A percentile compares a stretch with the other conserved stretches of the same genome.
These are phyloP conservation scores for Ceyx cyanopectus DNA, from an alignment of 2,113 vertebrate species.

Conservation along the genomic window DNA sequence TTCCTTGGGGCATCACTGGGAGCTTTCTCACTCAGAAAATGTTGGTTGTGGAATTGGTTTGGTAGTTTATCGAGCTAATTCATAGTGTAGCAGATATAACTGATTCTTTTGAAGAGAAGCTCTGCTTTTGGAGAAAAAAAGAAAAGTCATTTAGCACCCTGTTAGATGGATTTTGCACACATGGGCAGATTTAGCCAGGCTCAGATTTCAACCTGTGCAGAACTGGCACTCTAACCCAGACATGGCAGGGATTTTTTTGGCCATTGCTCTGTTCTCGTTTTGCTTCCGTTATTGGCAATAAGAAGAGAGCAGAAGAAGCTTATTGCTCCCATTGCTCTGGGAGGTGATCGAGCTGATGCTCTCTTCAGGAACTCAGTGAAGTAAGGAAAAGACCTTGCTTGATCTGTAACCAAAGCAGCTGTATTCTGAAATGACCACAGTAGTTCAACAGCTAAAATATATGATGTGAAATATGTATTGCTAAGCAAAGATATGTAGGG, in stretches of 20 bases:
- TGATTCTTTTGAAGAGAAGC: background rate
- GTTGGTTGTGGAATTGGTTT: background rate
- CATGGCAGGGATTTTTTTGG: background rate
- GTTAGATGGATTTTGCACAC: background rate
- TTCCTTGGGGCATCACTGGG: constrained; percentile 2
- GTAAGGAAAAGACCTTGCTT: background rate
- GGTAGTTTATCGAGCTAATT: background rate
- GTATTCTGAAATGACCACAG: background rate
- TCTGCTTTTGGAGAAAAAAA: background rate
- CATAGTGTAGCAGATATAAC: background rate
- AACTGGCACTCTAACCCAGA: background rate
- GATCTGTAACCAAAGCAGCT: background rate
- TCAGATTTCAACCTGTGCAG: background rate
- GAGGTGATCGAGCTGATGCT: background rate
- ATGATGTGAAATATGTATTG: background rate
- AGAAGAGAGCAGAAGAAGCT: background rate
- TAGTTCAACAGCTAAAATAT: background rate
- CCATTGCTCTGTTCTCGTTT: background rate
- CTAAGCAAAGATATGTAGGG: background rate
- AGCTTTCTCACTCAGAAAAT: constrained; percentile 32
- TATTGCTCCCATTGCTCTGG: background rate
- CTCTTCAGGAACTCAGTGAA: background rate
- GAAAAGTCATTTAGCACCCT: background rate
- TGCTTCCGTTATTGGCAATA: background rate
- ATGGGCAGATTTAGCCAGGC: background rate